Percentiles rank a stretch among this genome's conserved stretches.
phyloP scores from a whole-genome alignment of 2,888 invertebrate species.

The Petrolisthes manimaculis region DNA sequence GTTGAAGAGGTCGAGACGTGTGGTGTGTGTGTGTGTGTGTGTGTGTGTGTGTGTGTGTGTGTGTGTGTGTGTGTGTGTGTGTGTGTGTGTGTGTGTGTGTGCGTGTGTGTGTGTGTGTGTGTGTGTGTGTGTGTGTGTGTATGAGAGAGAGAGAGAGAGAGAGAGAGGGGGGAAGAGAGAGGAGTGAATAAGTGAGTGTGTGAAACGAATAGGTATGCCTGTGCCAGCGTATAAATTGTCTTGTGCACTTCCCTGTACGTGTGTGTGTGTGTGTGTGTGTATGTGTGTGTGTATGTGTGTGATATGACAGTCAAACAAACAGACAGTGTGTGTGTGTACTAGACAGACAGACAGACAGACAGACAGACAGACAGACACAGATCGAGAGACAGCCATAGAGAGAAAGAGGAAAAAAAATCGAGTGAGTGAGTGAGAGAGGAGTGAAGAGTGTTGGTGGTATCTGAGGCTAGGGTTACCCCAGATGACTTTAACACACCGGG shows the following conservation, averaged over 20 bases:
- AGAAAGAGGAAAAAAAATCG: too few species aligned
- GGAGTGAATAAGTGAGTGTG: background rate
- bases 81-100: conserved; percentile 16
- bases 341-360: too few species aligned
- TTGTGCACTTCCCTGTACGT: background rate
- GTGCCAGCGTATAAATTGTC: background rate
- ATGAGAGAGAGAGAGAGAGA: too few species aligned
- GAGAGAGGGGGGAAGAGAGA: too few species aligned
- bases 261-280: conserved; percentile 20
- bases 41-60: conserved; percentile 1
- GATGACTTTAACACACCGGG: conserved; percentile 31
- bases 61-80: conserved; percentile 19
- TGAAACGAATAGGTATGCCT: background rate
- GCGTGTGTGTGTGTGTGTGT: background rate
- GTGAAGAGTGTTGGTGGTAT: too few species aligned
- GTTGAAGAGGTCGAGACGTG: background rate
- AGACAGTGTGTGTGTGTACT: too few species aligned
- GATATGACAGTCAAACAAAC: too few species aligned
- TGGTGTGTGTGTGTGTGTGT: background rate
- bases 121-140: conserved; percentile 1
- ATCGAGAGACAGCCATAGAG: too few species aligned
- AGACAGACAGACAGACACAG: too few species aligned
- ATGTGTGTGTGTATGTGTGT: conserved; percentile 20
- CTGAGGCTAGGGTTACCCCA: conserved; percentile 19
- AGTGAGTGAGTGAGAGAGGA: conserved; percentile 13